Base-by-base conservation (phyloP, 2,888 invertebrate species). In the Erpobdella octoculata region DNA sequence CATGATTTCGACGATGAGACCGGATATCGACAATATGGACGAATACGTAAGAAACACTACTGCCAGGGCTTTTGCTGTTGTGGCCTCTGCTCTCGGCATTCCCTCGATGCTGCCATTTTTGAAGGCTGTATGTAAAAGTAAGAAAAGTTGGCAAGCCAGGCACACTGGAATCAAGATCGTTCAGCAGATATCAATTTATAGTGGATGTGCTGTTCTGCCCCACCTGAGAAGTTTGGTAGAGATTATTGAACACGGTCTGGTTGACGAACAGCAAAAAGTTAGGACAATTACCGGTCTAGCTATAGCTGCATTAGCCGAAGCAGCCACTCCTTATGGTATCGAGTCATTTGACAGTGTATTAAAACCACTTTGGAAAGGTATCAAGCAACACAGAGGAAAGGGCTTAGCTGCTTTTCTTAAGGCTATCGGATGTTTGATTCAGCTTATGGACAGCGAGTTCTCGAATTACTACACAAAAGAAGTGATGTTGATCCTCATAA, bases 1-100 rank as follows among this genome's bases (percentile, higher is more conserved):
- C 18, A 99, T 98, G 98, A 99, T 98, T 80, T 97, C 97, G 4
- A 98, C 98, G 0, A 98, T 98, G 98, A 87, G 98, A 82, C 98
- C 98, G 0, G 98, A 98, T 85, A 98, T 99, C 79, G 98, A 99
- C 85, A 99, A 98, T 82, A 96, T 96, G 79, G 96, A 97, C 84
- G 96, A 97, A 85, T 98, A 98, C 81, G 98, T 99, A 46, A 88
- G 98, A 81, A 98, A 98, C 84, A 99, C 98, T 0, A 99, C 98
- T 0, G 98, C 98, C 5, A 88, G 98, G 79, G 98, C 98, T 0
- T 99, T 99, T 84, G 98, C 98, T n/a, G 98, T 99, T 0, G 98
- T 98, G 0, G 98, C 98, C 1, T 98, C 97, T 1, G 97, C 98
- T 71, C 86, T 99, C 74, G 98, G 95, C 53, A 98, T 98, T 78